Percentiles rank a stretch among this genome's conserved stretches.
phyloP scores from a whole-genome alignment of 1,140 invertebrate genomes.

The Zaprionus davidi region DNA sequence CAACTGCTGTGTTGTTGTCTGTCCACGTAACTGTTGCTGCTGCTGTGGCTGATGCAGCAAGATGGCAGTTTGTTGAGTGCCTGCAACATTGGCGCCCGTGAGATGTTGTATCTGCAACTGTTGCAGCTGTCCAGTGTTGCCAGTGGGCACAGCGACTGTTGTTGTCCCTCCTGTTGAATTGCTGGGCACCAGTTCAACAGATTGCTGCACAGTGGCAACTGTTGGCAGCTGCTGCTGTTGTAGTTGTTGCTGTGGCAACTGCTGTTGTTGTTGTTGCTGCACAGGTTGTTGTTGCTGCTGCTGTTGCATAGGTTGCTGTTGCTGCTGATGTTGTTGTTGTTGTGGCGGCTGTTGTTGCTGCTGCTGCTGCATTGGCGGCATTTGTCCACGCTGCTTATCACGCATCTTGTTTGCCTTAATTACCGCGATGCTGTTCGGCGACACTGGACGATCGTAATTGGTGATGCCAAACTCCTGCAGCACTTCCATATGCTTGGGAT shows the following conservation, averaged over 20 bases:
- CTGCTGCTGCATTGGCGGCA: conserved; percentile 70
- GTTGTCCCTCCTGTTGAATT: conserved; percentile 41
- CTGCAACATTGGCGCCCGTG: conserved; percentile 50
- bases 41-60: conserved; percentile 60
- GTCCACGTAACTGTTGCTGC: conserved; percentile 62
- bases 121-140: conserved; percentile 55
- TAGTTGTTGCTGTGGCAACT: conserved; percentile 55
- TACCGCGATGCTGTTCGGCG: conserved; percentile 93
- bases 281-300: conserved; percentile 60
- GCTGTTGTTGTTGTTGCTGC: conserved; percentile 54
- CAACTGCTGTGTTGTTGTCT: conserved; percentile 69
- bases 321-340: conserved; percentile 37
- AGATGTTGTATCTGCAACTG: conserved; percentile 72
- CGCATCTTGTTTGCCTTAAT: conserved; percentile 92
- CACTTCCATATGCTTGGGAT: conserved; percentile 93
- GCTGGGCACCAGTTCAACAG: conserved; percentile 50
- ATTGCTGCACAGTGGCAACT: conserved; percentile 35
- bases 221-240: conserved; percentile 42
- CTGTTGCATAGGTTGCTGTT: conserved; percentile 30
- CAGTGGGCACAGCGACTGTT: conserved; percentile 58
- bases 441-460: conserved; percentile 92
- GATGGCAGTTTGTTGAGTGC: conserved; percentile 70
- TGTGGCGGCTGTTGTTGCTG: conserved; percentile 33
- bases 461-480: conserved; percentile 92
- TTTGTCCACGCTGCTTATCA: conserved; percentile 71